Evolutionary conservation across 2,797 vertebrate species (phyloP), one percentile per base, ranked within the genome.

Genomic region (Diceros bicornis): DNA sequence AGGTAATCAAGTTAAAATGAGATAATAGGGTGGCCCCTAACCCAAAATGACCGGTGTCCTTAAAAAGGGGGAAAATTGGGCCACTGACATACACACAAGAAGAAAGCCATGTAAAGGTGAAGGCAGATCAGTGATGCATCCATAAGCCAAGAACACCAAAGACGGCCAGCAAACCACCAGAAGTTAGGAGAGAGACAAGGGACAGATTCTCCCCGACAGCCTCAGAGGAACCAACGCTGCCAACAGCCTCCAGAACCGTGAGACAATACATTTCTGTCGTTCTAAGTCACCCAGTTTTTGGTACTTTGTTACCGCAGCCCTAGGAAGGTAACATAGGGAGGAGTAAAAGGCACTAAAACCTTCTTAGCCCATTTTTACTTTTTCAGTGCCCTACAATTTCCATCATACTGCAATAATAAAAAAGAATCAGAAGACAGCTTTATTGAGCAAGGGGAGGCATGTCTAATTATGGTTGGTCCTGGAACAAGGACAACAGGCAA

Each of bases 141-240:
- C n/a, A 41, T 9, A 27, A 50, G 59, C 55, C 61, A 32, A 41
- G n/a, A 57, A 64, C 18, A 25, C n/a, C 27, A 41, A 52, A 62
- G 57, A 32, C 1, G 0, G 4, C 25, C 68, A 29, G 77, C 77
- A 79, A 68, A 62, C 47, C 44, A 37, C 16, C 20, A 14, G 55
- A 34, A 64, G 83, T 20, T 2, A 44, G 44, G 13, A 1, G 41
- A 32, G 44, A 62, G 12, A 29, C 14, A 16, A 23, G 20, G 32
- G 6, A 16, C 1, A 32, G 27, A 44, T 2, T 12, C n/a, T n/a
- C 34, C 61, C n/a, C 4, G 12, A 2, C 0, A 21, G 20, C 23
- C 34, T 4, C 16, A 2, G 68, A 37, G 64, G 72, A 59, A 17
- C 18, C 11, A 9, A 44, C 18, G 21, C 41, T 21, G 7, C 11